These are phyloP conservation scores for Gandaritis pyraliata DNA, from an alignment of 2,888 invertebrate genomes.

Conservation along the genomic window DNA sequence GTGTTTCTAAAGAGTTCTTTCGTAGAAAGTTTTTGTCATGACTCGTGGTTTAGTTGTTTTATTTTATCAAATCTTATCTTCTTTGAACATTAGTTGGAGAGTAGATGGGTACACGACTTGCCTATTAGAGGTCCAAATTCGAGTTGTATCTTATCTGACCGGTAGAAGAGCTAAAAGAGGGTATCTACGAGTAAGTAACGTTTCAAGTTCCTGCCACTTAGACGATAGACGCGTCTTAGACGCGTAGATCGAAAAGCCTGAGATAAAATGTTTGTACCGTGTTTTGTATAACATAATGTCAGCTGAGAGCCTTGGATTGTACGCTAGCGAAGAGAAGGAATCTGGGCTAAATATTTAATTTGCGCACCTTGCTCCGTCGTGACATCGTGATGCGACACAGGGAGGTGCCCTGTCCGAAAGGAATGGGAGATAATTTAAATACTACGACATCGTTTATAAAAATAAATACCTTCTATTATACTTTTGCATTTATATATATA, in stretches of 20 bases:
- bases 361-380: slow-evolving; percentile 37
- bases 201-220: slow-evolving; percentile 36
- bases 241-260: slow-evolving; percentile 33
- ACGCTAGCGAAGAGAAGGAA: slow-evolving; percentile 46
- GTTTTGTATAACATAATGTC: slow-evolving; percentile 32
- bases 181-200: slow-evolving; percentile 33
- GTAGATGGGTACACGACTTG: slow-evolving; percentile 28
- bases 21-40: too few relatives aligned
- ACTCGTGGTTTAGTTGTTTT: too few relatives aligned
- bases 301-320: slow-evolving; percentile 38
- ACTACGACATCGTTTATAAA: too few relatives aligned
- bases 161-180: slow-evolving; percentile 38
- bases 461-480: too few relatives aligned
- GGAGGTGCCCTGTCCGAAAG: slow-evolving; percentile 11
- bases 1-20: too few relatives aligned
- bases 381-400: slow-evolving; percentile 23
- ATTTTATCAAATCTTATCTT: slow-evolving; percentile 4
- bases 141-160: slow-evolving; percentile 34
- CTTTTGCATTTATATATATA: too few relatives aligned
- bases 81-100: neutral
- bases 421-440: slow-evolving; percentile 26
- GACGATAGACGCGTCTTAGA: slow-evolving; percentile 37
- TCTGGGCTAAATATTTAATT: slow-evolving; percentile 51
- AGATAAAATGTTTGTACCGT: slow-evolving; percentile 23
- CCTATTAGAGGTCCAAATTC: slow-evolving; percentile 36